These are phyloP conservation scores for Tipula confusa DNA, from an alignment of 2,888 invertebrate species.

Conservation along the genomic window DNA sequence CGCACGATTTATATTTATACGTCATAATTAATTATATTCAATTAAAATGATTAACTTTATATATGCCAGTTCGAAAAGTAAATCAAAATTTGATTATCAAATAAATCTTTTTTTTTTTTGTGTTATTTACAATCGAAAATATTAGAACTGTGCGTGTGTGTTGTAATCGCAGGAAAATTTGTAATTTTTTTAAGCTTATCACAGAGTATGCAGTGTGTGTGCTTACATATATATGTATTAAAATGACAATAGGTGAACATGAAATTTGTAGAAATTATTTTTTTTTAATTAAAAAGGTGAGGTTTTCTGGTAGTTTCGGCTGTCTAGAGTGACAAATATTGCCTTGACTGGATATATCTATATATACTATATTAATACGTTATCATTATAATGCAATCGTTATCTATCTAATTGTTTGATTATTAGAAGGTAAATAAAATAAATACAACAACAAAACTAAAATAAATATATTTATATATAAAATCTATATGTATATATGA, in stretches of 20 bases:
- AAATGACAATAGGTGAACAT: background rate
- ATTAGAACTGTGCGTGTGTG: background rate
- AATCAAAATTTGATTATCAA: slow-evolving; percentile 20
- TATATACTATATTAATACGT: background rate
- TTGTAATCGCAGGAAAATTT: background rate
- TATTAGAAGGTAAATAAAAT: slow-evolving; percentile 20
- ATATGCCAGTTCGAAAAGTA: background rate
- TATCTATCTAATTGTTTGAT: slow-evolving; percentile 20
- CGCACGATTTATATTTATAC: background rate
- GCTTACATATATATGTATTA: no score
- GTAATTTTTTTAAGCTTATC: background rate
- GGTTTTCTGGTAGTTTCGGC: background rate
- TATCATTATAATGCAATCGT: slow-evolving; percentile 25
- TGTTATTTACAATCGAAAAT: slow-evolving; percentile 1
- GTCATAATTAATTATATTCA: slow-evolving; percentile 25
- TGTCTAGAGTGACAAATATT: background rate
- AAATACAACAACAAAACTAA: background rate
- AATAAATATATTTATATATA: background rate
- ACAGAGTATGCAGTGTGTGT: no score
- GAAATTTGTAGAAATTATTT: background rate
- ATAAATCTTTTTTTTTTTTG: background rate
- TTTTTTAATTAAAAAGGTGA: background rate
- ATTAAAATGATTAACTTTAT: slow-evolving; percentile 20
- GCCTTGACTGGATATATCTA: background rate
- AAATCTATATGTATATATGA: background rate